These are phyloP conservation scores for Drosophila pseudotakahashii DNA, from an alignment of 2,888 invertebrate genomes.

Conservation along the genomic window DNA sequence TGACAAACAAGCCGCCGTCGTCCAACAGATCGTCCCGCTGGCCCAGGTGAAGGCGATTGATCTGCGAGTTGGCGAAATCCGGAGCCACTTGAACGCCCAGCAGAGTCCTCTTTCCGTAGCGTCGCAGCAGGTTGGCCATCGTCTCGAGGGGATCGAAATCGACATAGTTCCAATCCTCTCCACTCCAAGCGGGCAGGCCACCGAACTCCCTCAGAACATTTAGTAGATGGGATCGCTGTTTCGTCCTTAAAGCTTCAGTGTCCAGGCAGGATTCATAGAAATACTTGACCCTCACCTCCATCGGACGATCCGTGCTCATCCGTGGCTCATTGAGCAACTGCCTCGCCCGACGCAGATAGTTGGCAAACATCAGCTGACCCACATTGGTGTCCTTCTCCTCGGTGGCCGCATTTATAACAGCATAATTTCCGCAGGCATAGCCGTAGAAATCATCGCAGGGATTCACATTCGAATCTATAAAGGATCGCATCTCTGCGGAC, in stretches of 20 bases:
- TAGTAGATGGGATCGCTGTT: slow-evolving; percentile 60
- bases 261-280: slow-evolving; percentile 82
- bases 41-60: slow-evolving; percentile 74
- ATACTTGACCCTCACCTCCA: slow-evolving; percentile 78
- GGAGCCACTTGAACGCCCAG: slow-evolving; percentile 69
- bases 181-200: slow-evolving; percentile 80
- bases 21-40: slow-evolving; percentile 58
- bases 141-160: slow-evolving; percentile 76
- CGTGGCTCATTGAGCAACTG: slow-evolving; percentile 63
- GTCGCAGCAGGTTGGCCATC: slow-evolving; percentile 69
- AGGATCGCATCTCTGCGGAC: slow-evolving; percentile 76
- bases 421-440: slow-evolving; percentile 81
- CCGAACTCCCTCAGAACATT: slow-evolving; percentile 74
- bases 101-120: slow-evolving; percentile 75
- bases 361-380: slow-evolving; percentile 56
- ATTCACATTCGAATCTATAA: slow-evolving; percentile 56
- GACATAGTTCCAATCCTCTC: slow-evolving; percentile 69
- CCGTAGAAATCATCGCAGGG: slow-evolving; percentile 81
- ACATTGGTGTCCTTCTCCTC: slow-evolving; percentile 36
- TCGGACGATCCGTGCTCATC: slow-evolving; percentile 65
- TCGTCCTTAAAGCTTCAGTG: slow-evolving; percentile 10
- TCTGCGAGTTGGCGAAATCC: slow-evolving; percentile 69
- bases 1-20: slow-evolving; percentile 6
- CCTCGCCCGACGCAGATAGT: slow-evolving; percentile 70
- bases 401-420: slow-evolving; percentile 63